Base-by-base conservation (phyloP, 2,888 invertebrate species). In the Thyatira batis region DNA sequence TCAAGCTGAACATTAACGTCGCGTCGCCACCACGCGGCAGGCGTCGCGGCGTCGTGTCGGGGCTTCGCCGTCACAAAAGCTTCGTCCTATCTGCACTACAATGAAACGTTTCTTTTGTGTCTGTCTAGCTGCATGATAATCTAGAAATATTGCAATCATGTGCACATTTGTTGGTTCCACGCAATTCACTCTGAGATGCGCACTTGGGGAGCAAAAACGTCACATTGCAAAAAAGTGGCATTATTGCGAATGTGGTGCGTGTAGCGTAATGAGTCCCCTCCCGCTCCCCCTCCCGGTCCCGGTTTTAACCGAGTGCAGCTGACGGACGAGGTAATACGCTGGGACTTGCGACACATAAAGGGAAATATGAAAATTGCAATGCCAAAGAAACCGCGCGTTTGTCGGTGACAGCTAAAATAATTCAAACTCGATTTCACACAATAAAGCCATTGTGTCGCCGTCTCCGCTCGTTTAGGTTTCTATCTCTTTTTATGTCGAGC, bases 281-380 rank as follows among this genome's bases (percentile, higher is more conserved):
- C 17, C 11, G 27, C 20, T 21, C 21, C 57, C 53, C 48, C n/a
- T n/a, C n/a, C n/a, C n/a, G n/a, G n/a, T n/a, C n/a, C n/a, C n/a
- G 54, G 63, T 58, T 65, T 61, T 65, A 61, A 63, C 64, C 65
- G 60, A 60, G 55, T 58, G 63, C 69, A 70, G 69, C 67, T 65
- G 69, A 63, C 70, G 63, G 27, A 10, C 39, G 23, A 23, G 27
- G 11, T 27, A 28, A 20, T 30, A 11, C 30, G 17, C 6, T 20
- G 28, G 30, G 27, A 20, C 20, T n/a, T 44, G 17, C n/a, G n/a
- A 39, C 20, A 43, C 23, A 21, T 30, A 20, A 20, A 43, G n/a
- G 52, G 21, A 46, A 45, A 25, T 20, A 49, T 45, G 45, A 28
- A 21, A 17, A 43, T 50, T 23, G 49, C 44, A 20, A 17, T 20